Conservation (phyloP, 2,797 vertebrate species). For the Acrossocheilus fasciatus region DNA sequence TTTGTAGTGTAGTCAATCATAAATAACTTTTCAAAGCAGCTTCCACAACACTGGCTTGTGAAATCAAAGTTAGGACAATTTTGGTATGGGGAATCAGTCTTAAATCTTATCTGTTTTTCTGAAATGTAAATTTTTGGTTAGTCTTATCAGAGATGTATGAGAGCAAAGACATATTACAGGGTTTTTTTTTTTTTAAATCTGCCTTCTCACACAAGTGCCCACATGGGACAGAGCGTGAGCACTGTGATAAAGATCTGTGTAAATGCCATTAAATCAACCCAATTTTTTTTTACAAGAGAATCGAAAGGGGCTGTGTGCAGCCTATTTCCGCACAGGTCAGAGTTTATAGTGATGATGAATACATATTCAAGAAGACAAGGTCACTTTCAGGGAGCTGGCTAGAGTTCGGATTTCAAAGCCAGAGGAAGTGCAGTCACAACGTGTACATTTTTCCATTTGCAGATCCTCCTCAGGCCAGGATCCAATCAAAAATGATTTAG, state of each 20-base stretch:
- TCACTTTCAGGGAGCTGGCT: conserved; percentile 34
- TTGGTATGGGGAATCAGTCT: not conserved
- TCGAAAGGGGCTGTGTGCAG: conserved; percentile 25
- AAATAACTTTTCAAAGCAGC: not conserved
- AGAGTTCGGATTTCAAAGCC: conserved; percentile 41
- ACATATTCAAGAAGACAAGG: conserved; percentile 20
- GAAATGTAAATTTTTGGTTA: conserved; percentile 18
- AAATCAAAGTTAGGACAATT: conserved; percentile 1
- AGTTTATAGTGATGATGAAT: conserved; percentile 53
- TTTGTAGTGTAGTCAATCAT: not conserved
- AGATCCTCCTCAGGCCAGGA: conserved; percentile 42
- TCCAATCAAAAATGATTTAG: conserved; percentile 43
- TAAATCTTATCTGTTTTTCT: conserved; percentile 9
- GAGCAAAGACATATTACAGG: not conserved
- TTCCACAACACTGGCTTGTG: not conserved
- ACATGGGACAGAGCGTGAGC: conserved; percentile 27
- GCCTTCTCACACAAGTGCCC: conserved; percentile 24
- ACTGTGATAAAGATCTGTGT: conserved; percentile 41
- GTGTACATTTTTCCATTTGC: conserved; percentile 45
- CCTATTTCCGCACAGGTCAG: conserved; percentile 37
- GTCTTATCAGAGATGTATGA: conserved; percentile 23
- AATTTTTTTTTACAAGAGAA: conserved; percentile 30
- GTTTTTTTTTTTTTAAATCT: conserved; percentile 12
- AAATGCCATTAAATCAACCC: conserved; percentile 37
- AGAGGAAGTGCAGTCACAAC: conserved; percentile 13